Base-by-base conservation (phyloP, 2,888 invertebrate genomes). In the Drosophila mulleri region DNA sequence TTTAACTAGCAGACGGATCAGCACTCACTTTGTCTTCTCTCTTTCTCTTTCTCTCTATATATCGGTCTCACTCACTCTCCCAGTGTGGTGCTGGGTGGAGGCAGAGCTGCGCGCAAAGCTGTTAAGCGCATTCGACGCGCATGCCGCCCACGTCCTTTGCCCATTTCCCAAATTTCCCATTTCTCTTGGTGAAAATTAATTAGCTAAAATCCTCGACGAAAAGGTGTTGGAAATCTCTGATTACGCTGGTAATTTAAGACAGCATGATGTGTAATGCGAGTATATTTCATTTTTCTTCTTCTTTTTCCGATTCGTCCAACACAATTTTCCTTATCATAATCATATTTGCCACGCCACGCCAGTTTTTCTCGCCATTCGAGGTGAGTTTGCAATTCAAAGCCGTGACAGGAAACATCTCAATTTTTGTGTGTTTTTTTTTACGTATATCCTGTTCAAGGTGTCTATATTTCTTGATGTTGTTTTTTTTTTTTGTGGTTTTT, bases 221-320 rank as follows among this genome's bases (percentile, higher is more conserved):
- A 83, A 87, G 87, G 85, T 87, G 87, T 82, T 83, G 85, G 85
- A 85, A 86, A 87, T 86, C 87, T 86, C 88, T 80, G 75, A 86
- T 86, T 86, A 85, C 86, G 62, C 56, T 70, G 59, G 84, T 84
- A 84, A 87, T 84, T 84, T 71, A 81, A 86, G 71, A 75, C 75
- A 53, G 64, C 60, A 56, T 65, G 54, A 16, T 56, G 62, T 83
- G 87, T 78, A 89, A 87, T 82, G 72, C 61, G 86, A 86, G 78
- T 70, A 65, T 64, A 59, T 67, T 54, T 60, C 72, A 50, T 52
- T 35, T 41, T 23, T 53, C 0, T 20, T 12, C 12, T 44, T 20
- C 5, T 5, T 44, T 20, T 44, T 44, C 20, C 23, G 7, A 71
- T 78, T 70, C 20, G 23, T 69, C 63, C 52, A 42, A 56, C 52